Evolutionary conservation across 2,888 invertebrate species (phyloP).

Genomic region (Pollenia amentaria): DNA sequence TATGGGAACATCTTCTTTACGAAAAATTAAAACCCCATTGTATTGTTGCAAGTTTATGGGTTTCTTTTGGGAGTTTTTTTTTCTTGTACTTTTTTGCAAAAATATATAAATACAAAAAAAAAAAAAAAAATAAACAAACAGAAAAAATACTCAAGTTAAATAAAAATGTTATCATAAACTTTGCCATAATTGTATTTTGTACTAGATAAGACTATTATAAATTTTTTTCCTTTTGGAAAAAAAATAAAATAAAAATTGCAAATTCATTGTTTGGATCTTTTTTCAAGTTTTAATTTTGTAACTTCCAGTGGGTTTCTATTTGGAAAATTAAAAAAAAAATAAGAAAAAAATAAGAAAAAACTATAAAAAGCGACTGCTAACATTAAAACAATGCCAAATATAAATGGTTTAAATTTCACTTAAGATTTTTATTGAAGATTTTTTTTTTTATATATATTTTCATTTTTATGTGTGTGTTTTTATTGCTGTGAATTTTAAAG

Average conservation of each 20-base stretch:
- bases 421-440: slow-evolving; percentile 51
- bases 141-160: slow-evolving; percentile 29
- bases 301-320: slow-evolving; percentile 12
- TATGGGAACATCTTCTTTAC: slow-evolving; percentile 67
- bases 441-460: slow-evolving; percentile 38
- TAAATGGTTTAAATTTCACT: slow-evolving; percentile 69
- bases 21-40: slow-evolving; percentile 61
- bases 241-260: slow-evolving; percentile 4
- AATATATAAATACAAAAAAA: neutral
- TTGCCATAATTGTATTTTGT: slow-evolving; percentile 67
- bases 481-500: slow-evolving; percentile 66
- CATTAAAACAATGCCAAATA: slow-evolving; percentile 66
- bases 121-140: neutral
- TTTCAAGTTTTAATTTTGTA: slow-evolving; percentile 29
- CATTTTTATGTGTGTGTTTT: slow-evolving; percentile 35
- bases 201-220: slow-evolving; percentile 37
- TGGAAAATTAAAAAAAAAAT: neutral
- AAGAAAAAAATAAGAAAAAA: neutral
- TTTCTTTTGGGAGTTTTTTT: slow-evolving; percentile 46
- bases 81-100: slow-evolving; percentile 3
- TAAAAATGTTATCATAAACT: slow-evolving; percentile 73
- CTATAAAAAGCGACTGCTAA: too few species aligned
- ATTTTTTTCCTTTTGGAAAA: neutral
- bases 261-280: slow-evolving; percentile 57
- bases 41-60: slow-evolving; percentile 58